Percentiles rank a stretch among this genome's conserved stretches.
These are phyloP conservation scores for Netelia virgata DNA, from an alignment of 2,888 invertebrate genomes.

Conservation along the genomic window DNA sequence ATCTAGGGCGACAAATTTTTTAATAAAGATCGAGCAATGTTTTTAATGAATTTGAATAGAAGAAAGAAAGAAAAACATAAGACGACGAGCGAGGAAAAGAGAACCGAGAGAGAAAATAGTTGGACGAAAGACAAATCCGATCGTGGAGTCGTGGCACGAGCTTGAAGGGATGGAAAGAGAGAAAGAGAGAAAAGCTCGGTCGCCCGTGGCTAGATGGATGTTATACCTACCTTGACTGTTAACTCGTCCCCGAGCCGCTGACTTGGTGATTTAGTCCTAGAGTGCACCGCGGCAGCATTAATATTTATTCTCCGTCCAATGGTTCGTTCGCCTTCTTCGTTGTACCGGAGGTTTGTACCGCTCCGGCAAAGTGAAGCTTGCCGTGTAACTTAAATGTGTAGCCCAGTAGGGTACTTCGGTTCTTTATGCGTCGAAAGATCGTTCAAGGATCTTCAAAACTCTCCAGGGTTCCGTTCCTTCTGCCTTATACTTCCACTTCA, in stretches of 20 bases:
- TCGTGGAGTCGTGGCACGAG: slow-evolving; percentile 49
- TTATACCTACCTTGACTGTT: slow-evolving; percentile 44
- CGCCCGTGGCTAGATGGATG: slow-evolving; percentile 26
- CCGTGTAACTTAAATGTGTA: slow-evolving; percentile 33
- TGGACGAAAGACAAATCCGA: slow-evolving; percentile 45
- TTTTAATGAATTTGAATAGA: neutral
- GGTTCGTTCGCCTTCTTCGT: slow-evolving; percentile 25
- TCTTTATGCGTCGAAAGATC: slow-evolving; percentile 50
- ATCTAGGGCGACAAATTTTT: neutral
- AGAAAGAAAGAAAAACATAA: slow-evolving; percentile 14
- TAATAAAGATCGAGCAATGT: neutral
- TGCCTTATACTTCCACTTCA: neutral
- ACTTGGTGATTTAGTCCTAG: slow-evolving; percentile 22
- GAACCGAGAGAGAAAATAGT: neutral
- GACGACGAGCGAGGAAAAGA: slow-evolving; percentile 3
- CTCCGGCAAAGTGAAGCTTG: neutral
- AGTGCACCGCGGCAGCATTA: slow-evolving; percentile 45
- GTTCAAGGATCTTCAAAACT: slow-evolving; percentile 51
- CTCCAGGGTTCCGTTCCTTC: neutral
- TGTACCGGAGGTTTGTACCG: too few relatives aligned
- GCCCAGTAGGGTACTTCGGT: slow-evolving; percentile 46
- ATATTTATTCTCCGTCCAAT: slow-evolving; percentile 62
- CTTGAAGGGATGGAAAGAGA: slow-evolving; percentile 16
- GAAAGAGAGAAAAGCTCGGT: slow-evolving; percentile 16
- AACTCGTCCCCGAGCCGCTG: slow-evolving; percentile 30